A percentile compares a stretch with the other conserved stretches of the same genome.
These are phyloP conservation scores for Craterocephalus amniculus DNA, from an alignment of 2,797 vertebrate genomes.

Conservation along the genomic window DNA sequence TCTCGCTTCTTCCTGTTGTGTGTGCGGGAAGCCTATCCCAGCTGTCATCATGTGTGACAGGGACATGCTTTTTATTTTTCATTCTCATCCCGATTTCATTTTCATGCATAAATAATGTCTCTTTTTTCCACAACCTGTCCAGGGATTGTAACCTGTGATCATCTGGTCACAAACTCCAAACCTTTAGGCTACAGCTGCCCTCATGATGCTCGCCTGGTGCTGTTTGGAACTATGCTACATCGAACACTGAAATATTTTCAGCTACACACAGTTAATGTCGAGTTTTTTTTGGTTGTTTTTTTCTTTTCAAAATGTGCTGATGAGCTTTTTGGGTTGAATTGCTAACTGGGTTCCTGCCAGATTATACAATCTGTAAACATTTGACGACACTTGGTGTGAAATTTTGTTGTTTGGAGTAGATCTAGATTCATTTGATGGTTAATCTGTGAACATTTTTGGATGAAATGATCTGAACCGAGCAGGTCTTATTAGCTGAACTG, in stretches of 20 bases:
- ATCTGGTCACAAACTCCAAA: conserved; percentile 55
- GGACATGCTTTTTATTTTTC: conserved; percentile 26
- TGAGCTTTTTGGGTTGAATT: conserved; percentile 14
- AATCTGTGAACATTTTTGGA: conserved; percentile 33
- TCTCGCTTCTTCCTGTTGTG: neutral
- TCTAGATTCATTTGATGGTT: conserved; percentile 27
- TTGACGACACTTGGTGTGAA: neutral
- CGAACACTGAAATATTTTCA: conserved; percentile 21
- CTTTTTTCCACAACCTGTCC: conserved; percentile 34
- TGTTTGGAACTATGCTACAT: conserved; percentile 71
- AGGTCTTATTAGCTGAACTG: neutral
- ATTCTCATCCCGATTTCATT: conserved; percentile 26
- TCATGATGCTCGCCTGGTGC: conserved; percentile 71
- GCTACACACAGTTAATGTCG: conserved; percentile 15
- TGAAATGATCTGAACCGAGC: neutral
- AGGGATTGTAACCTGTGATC: conserved; percentile 67
- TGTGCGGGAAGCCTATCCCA: neutral
- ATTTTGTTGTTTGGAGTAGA: conserved; percentile 8
- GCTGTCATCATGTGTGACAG: neutral
- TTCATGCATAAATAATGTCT: neutral
- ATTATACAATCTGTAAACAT: neutral
- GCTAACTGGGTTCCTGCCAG: conserved; percentile 19
- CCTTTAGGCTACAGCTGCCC: conserved; percentile 58
- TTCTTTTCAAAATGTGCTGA: conserved; percentile 37
- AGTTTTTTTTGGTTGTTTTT: neutral